Evolutionary conservation across 1,140 invertebrate species (phyloP).

Genomic region (Nixonia krombeini): DNA sequence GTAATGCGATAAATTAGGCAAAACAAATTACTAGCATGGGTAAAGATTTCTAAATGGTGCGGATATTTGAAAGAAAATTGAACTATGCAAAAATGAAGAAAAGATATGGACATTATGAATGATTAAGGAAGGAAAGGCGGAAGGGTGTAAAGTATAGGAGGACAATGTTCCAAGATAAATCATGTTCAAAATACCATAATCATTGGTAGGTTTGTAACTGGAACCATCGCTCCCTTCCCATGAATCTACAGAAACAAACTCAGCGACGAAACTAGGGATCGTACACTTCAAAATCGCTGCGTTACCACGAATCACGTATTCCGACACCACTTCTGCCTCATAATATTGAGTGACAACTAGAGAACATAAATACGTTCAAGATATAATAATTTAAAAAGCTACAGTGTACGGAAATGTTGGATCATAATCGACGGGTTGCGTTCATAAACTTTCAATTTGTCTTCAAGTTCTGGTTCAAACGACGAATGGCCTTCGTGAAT

Average conservation of each 20-base stretch:
- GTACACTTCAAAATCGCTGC: conserved; percentile 93
- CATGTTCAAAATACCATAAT: conserved; percentile 69
- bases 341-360: conserved; percentile 92
- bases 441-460: conserved; percentile 26
- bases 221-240: conserved; percentile 87
- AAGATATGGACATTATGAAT: background rate
- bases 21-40: too few species aligned
- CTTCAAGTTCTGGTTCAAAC: conserved; percentile 29
- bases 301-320: conserved; percentile 93
- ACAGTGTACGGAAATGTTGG: conserved; percentile 14
- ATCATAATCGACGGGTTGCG: conserved; percentile 27
- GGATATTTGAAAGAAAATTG: background rate
- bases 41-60: conserved; percentile 9
- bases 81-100: conserved; percentile 6
- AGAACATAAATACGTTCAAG: conserved; percentile 25
- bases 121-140: conserved; percentile 14
- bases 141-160: conserved; percentile 55
- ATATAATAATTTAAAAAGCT: conserved; percentile 29
- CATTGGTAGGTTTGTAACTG: conserved; percentile 74
- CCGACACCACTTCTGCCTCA: conserved; percentile 92
- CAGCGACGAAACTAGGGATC: conserved; percentile 92
- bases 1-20: too few species aligned
- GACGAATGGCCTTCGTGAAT: conserved; percentile 32
- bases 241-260: conserved; percentile 90
- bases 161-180: background rate